phyloP scores from a whole-genome alignment of 2,888 invertebrate genomes.

The Leptarthrus brevirostris region DNA sequence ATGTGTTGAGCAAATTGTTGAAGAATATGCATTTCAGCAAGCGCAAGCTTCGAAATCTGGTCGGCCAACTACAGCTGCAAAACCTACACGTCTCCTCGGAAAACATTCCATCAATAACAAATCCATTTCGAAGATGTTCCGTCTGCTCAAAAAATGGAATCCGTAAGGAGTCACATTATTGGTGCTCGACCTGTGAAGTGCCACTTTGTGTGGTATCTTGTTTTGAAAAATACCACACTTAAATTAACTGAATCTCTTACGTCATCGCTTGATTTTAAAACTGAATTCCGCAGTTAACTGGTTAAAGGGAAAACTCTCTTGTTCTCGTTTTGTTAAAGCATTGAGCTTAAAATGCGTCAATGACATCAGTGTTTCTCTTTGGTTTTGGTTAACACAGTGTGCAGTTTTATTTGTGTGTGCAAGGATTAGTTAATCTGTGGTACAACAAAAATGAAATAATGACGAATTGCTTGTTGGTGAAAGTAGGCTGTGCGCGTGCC shows the following conservation, averaged over 20 bases:
- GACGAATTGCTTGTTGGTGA: too few species aligned
- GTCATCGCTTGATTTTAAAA: not conserved
- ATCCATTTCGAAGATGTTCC: not conserved
- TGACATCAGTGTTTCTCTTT: too few species aligned
- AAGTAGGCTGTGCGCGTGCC: too few species aligned
- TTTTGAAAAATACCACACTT: not conserved
- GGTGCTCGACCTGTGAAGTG: not conserved
- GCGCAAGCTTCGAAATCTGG: not conserved
- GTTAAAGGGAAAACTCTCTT: too few species aligned
- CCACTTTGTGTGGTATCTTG: not conserved
- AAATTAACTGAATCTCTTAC: not conserved
- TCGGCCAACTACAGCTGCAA: not conserved
- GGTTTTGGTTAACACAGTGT: too few species aligned
- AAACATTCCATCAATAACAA: not conserved
- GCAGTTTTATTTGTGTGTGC: too few species aligned
- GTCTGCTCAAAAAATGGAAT: not conserved
- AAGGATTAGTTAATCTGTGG: too few species aligned
- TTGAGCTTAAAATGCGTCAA: too few species aligned
- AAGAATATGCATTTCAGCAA: slow-evolving; percentile 1
- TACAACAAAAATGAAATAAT: too few species aligned
- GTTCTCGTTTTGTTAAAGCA: too few species aligned
- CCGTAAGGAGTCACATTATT: not conserved
- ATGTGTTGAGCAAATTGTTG: not conserved
- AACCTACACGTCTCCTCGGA: not conserved
- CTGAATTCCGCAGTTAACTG: not conserved